These are phyloP conservation scores for human (Homo sapiens) DNA, from an alignment of 2,113 vertebrate species.

Conservation along the genomic window GRCh38 chr2:87518501-87519000, in stretches of 20 bases:
- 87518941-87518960: neutral
- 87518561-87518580: neutral
- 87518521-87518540: neutral
- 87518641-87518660: neutral
- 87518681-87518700: neutral
- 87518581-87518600: neutral
- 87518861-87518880: too few relatives aligned
- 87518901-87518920: neutral
- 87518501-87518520: neutral
- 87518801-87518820: neutral
- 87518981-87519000: neutral
- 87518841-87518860: neutral
- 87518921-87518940: neutral
- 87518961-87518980: neutral
- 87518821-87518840: too few relatives aligned
- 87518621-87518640: neutral
- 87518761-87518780: neutral
- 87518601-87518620: too few relatives aligned
- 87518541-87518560: neutral
- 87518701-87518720: neutral
- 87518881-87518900: neutral
- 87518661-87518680: neutral
- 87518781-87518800: neutral
- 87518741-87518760: neutral
- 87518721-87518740: neutral